These are phyloP conservation scores for Cisticola juncidis DNA, from an alignment of 2,113 vertebrate genomes.

Conservation along the genomic window DNA sequence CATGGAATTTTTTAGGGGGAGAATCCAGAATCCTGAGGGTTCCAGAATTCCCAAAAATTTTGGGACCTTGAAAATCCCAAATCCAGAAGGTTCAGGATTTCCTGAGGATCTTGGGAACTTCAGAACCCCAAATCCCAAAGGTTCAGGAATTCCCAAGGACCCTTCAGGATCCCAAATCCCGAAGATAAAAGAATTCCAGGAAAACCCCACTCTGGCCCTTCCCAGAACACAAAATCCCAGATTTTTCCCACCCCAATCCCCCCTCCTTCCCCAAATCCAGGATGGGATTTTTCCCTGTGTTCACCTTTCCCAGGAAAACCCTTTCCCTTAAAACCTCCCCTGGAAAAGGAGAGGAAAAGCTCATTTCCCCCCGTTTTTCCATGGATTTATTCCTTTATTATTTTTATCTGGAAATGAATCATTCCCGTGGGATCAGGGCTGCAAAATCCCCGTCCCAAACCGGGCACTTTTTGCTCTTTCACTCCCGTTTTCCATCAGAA, in stretches of 20 bases:
- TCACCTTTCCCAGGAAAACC: not conserved
- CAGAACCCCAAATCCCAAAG: not conserved
- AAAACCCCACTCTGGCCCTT: not conserved
- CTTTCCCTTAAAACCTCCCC: not conserved
- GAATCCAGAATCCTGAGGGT: not conserved
- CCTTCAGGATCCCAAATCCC: not conserved
- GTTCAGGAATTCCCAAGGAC: not conserved
- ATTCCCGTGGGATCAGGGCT: too few relatives aligned
- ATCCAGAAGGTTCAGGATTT: not conserved
- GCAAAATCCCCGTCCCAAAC: not conserved
- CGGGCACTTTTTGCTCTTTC: not conserved
- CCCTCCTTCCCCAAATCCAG: not conserved
- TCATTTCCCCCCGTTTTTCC: rapidly evolving
- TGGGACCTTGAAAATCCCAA: not conserved
- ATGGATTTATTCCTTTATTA: not conserved
- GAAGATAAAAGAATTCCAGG: not conserved
- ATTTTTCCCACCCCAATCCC: not conserved
- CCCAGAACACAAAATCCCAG: not conserved
- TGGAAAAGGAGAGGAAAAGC: not conserved
- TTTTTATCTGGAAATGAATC: rapidly evolving
- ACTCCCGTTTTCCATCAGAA: not conserved
- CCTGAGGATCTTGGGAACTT: not conserved
- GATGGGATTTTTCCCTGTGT: not conserved
- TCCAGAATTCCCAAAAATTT: not conserved
- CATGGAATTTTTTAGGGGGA: not conserved